A percentile compares a stretch with the other conserved stretches of the same genome.
Evolutionary conservation across 2,797 vertebrate genomes (phyloP).

Genomic region (Sebastes trivittatus): DNA sequence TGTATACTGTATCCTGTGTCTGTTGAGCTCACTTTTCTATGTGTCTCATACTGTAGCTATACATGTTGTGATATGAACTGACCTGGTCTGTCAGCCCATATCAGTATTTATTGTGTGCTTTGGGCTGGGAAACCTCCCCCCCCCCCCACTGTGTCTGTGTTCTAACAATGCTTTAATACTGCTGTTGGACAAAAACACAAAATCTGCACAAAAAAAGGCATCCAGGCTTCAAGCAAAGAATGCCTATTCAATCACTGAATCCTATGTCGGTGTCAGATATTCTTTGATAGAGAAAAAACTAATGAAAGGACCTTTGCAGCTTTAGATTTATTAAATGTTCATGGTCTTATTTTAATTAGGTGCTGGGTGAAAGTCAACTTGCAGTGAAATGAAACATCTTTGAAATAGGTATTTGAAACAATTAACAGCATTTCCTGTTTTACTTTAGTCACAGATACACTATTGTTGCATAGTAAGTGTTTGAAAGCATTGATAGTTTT

Average conservation of each 20-base stretch:
- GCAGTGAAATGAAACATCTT: background rate
- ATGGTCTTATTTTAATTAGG: background rate
- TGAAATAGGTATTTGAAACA: background rate
- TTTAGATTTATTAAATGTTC: background rate
- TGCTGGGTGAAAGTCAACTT: slow-evolving; percentile 9
- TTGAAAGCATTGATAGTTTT: background rate
- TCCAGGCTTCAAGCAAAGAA: background rate
- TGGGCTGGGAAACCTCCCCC: slow-evolving; percentile 1
- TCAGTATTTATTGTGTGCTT: slow-evolving; percentile 54
- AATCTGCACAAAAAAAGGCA: slow-evolving; percentile 10
- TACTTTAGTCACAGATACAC: no score
- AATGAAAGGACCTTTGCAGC: background rate
- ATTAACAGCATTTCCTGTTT: background rate
- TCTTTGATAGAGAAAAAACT: background rate
- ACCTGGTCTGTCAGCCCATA: slow-evolving; percentile 55
- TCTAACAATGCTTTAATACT: slow-evolving; percentile 44
- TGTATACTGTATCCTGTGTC: slow-evolving; percentile 49
- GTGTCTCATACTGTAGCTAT: slow-evolving; percentile 62
- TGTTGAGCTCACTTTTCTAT: slow-evolving; percentile 59
- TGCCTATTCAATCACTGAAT: background rate
- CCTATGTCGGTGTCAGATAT: background rate
- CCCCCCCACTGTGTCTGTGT: slow-evolving; percentile 58
- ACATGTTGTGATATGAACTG: slow-evolving; percentile 64
- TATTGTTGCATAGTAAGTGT: no score
- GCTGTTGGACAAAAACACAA: slow-evolving; percentile 60